These are phyloP conservation scores for Pseudococcus jackbeardsleyi DNA, from an alignment of 2,888 invertebrate genomes.

Conservation along the genomic window DNA sequence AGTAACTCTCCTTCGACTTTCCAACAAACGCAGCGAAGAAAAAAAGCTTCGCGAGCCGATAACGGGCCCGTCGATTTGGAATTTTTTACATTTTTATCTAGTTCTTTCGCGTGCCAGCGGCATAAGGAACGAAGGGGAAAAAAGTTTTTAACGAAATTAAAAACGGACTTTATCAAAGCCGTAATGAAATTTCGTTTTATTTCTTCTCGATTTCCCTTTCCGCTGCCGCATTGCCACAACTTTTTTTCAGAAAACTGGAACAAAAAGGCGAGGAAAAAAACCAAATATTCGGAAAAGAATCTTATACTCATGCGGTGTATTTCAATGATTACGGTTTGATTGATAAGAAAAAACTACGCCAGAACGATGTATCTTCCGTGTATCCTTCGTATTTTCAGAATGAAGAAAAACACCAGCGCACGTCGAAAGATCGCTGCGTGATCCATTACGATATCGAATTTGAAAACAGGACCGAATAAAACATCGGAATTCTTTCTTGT, in stretches of 20 bases:
- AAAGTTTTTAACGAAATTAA: conserved; percentile 23
- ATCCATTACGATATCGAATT: background rate
- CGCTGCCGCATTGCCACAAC: background rate
- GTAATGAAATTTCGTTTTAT: conserved; percentile 32
- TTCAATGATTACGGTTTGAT: conserved; percentile 11
- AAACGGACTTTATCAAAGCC: conserved; percentile 32
- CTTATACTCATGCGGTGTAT: background rate
- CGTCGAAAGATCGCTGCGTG: background rate
- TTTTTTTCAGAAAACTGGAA: background rate
- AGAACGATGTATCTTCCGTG: background rate
- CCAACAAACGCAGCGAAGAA: background rate
- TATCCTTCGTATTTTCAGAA: background rate
- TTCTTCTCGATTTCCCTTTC: background rate
- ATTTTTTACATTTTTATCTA: conserved; percentile 40
- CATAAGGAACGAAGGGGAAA: background rate
- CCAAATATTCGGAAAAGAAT: background rate
- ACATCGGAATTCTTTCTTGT: background rate
- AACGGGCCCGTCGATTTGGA: conserved; percentile 21
- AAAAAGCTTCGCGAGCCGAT: background rate
- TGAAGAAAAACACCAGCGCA: background rate
- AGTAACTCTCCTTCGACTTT: background rate
- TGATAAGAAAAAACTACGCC: conserved; percentile 14
- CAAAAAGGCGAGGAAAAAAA: background rate
- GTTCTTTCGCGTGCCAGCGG: background rate
- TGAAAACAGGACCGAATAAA: background rate